Percentiles rank a stretch among this genome's conserved stretches.
phyloP scores from a whole-genome alignment of 1,140 invertebrate species.

The Oncopodura yosiiana region DNA sequence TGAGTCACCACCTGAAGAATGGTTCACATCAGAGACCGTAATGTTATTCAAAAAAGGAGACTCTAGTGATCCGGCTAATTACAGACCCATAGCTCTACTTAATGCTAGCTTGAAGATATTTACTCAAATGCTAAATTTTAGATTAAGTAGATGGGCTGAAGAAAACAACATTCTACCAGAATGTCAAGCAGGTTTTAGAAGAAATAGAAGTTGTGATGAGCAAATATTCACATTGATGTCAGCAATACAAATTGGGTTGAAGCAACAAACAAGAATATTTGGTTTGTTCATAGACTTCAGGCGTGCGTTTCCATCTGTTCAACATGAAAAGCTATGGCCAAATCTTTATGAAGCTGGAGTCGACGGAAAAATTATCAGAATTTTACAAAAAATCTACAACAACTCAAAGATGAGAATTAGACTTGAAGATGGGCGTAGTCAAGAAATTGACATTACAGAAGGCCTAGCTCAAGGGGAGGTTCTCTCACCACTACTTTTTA shows the following conservation, averaged over 20 bases:
- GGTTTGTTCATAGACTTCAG: constrained; percentile 33
- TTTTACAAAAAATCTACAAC: constrained; percentile 28
- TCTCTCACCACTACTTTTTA: constrained; percentile 34
- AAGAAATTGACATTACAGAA: constrained; percentile 17
- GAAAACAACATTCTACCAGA: constrained; percentile 26
- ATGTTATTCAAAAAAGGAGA: constrained; percentile 17
- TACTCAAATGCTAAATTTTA: constrained; percentile 19
- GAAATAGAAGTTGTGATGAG: constrained; percentile 22
- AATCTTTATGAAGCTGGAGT: constrained; percentile 32
- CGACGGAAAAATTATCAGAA: constrained; percentile 29
- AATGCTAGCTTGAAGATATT: constrained; percentile 31
- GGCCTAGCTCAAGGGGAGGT: constrained; percentile 33
- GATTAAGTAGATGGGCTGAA: constrained; percentile 20
- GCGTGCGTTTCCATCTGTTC: constrained; percentile 32
- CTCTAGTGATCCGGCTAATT: background rate
- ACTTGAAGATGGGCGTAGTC: constrained; percentile 5
- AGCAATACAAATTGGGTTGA: too few species aligned
- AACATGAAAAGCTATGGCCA: constrained; percentile 28
- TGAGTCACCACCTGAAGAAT: background rate
- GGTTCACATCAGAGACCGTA: background rate
- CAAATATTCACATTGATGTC: constrained; percentile 30
- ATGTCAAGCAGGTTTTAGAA: constrained; percentile 29
- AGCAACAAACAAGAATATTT: constrained; percentile 24
- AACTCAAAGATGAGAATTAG: constrained; percentile 9
- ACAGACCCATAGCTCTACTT: constrained; percentile 16